These are phyloP conservation scores for Pseudochromis fuscus DNA, from an alignment of 2,797 vertebrate species.

Conservation along the genomic window DNA sequence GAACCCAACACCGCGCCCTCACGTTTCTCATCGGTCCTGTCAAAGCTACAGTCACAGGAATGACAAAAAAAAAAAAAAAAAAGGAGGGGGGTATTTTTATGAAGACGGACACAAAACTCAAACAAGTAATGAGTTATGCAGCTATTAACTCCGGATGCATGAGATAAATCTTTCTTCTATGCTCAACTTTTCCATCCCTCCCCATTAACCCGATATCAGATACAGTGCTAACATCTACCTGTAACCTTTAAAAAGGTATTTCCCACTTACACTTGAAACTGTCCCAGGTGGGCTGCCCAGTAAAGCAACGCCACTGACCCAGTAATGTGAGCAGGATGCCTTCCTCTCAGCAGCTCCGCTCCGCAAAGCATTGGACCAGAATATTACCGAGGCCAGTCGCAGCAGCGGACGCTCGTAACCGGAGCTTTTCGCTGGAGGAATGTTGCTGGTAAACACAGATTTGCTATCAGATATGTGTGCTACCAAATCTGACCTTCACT, in stretches of 20 bases:
- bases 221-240: slow-evolving; percentile 12
- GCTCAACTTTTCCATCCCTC: not conserved
- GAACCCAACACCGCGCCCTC: slow-evolving; percentile 81
- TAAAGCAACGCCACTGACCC: slow-evolving; percentile 75
- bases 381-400: slow-evolving; percentile 43
- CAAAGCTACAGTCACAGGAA: slow-evolving; percentile 55
- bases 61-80: slow-evolving; percentile 28
- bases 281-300: slow-evolving; percentile 68
- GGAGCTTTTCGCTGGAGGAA: slow-evolving; percentile 66
- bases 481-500: slow-evolving; percentile 62
- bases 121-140: not conserved
- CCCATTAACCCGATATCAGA: slow-evolving; percentile 27
- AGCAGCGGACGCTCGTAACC: slow-evolving; percentile 47
- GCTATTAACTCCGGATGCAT: not conserved
- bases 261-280: slow-evolving; percentile 66
- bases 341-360: slow-evolving; percentile 56
- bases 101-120: not conserved
- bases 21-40: slow-evolving; percentile 70
- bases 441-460: slow-evolving; percentile 71
- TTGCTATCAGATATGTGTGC: slow-evolving; percentile 63
- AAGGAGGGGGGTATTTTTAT: slow-evolving; percentile 6
- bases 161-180: not conserved
- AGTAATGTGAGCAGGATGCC: slow-evolving; percentile 73
- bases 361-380: slow-evolving; percentile 41
- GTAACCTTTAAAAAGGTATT: slow-evolving; percentile 72